Base-by-base conservation (phyloP, 1,140 invertebrate species). In the Drosophila pallidifrons region DNA sequence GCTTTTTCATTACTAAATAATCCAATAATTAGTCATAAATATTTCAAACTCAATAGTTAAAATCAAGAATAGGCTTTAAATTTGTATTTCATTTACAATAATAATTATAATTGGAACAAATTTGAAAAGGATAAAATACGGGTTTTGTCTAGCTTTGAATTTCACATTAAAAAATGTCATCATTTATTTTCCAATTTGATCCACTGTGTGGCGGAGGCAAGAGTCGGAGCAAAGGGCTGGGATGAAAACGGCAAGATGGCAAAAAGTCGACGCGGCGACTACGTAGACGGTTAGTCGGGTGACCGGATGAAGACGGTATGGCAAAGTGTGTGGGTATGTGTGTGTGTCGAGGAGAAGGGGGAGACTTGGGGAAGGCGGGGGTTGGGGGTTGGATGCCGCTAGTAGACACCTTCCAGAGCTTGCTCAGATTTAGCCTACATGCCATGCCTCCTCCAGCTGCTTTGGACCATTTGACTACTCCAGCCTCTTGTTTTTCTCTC, bases 401-500 rank as follows among this genome's bases (percentile, higher is more conserved):
- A 38, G 41, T 20, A 70, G 67, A 70, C 67, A 70, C 58, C 67
- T 70, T 63, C 13, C 58, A 54, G 15, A 46, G 67, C 35, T 45
- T 15, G 38, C 38, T 46, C 51, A 15, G 49, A 49, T 28, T 32
- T 16, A 16, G 46, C 60, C 15, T 46, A 46, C 4, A 7, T 15
- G 5, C 47, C 49, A 32, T 35, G 28, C 16, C 66, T 15, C 57
- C 13, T 11, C 20, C n/a, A 5, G 1, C 51, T 28, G 46, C 20
- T 20, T 58, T 38, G 41, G 61, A 52, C 69, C 69, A 72, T 52
- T 66, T 51, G 61, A 46, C 54, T 59, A 45, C 38, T 38, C 35
- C 64, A 73, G 65, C 46, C 47, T 52, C 63, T 63, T 75, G 61
- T 70, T 66, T 70, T 49, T 32, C 57, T 55, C 72, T 46, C 66